Evolutionary conservation across 2,888 invertebrate species (phyloP).

Genomic region (Tortricodes alternella): DNA sequence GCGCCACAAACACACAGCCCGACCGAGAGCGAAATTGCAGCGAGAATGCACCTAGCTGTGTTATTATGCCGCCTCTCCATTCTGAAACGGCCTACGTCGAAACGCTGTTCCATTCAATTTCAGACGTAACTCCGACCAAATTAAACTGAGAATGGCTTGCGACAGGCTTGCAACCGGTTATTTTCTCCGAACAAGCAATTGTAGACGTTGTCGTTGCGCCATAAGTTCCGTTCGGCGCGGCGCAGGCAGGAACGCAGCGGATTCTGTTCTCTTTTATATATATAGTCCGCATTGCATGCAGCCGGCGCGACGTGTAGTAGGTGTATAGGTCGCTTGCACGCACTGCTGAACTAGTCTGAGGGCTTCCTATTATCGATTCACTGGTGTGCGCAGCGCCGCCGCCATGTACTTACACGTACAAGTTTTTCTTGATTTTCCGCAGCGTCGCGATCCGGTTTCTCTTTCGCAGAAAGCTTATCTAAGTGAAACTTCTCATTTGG

Average conservation of each 20-base stretch:
- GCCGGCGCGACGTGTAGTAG: conserved; percentile 58
- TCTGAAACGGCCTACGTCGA: conserved; percentile 69
- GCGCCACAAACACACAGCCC: conserved; percentile 83
- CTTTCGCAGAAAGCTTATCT: conserved; percentile 62
- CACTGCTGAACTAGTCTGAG: conserved; percentile 82
- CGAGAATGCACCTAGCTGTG: conserved; percentile 82
- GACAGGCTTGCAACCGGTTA: conserved; percentile 63
- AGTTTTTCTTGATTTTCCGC: conserved; percentile 65
- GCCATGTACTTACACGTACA: conserved; percentile 54
- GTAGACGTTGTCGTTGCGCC: conserved; percentile 72
- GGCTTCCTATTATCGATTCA: conserved; percentile 82
- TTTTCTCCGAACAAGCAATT: conserved; percentile 71
- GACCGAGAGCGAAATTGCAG: conserved; percentile 83
- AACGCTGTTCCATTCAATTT: conserved; percentile 40
- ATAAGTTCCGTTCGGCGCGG: conserved; percentile 67
- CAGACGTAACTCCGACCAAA: conserved; percentile 43
- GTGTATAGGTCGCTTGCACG: conserved; percentile 82
- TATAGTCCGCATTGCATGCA: conserved; percentile 80
- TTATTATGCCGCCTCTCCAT: conserved; percentile 69
- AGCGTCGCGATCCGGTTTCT: conserved; percentile 58
- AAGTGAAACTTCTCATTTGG: conserved; percentile 63
- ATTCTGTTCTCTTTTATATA: conserved; percentile 61
- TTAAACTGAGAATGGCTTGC: conserved; percentile 53
- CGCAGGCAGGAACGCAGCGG: conserved; percentile 58
- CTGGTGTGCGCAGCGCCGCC: conserved; percentile 64